Evolutionary conservation across 2,888 invertebrate genomes (phyloP), one percentile per base, ranked within the genome.

Genomic region (Eilema depressum): DNA sequence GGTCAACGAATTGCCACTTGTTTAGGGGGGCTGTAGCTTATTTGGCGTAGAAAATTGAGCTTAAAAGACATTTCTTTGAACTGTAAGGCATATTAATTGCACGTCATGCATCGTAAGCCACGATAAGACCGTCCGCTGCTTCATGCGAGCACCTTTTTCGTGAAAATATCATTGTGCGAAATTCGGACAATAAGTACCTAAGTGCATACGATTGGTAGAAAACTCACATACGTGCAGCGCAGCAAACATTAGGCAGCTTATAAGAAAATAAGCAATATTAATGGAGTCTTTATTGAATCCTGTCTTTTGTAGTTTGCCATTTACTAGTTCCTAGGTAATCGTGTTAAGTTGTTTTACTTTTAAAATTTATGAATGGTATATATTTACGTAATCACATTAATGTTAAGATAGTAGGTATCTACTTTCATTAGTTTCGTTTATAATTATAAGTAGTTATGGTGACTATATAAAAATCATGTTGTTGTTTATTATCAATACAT

Each of bases 291-390:
- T 37, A 37, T 26, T 66, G n/a, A 68, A 70, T 66, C 37, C 61
- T 41, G 23, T 61, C 33, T 56, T 56, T 17, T 7, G 17, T 14
- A 41, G 63, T 60, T 69, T 73, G 62, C 28, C 67, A 62, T 63
- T 70, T 71, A 70, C 30, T 47, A 64, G 57, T 62, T 63, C 69
- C 65, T 67, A n/a, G 63, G 71, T 79, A 71, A 26, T 66, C 41
- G 53, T 69, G 2, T 30, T 70, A 63, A 66, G 63, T 74, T 78
- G 65, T 78, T 76, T 70, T 65, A 69, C 33, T 20, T 69, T 11
- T 65, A 61, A 33, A 26, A 17, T 26, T 20, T 63, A 66, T 66
- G n/a, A 41, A 30, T 28, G n/a, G 23, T 53, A 69, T 57, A 11
- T 60, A 56, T 70, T 37, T 70, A 62, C 70, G 70, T 70, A 62